Evolutionary conservation across 2,888 invertebrate species (phyloP), one percentile per base, ranked within the genome.

Genomic region (Unio delphinus): DNA sequence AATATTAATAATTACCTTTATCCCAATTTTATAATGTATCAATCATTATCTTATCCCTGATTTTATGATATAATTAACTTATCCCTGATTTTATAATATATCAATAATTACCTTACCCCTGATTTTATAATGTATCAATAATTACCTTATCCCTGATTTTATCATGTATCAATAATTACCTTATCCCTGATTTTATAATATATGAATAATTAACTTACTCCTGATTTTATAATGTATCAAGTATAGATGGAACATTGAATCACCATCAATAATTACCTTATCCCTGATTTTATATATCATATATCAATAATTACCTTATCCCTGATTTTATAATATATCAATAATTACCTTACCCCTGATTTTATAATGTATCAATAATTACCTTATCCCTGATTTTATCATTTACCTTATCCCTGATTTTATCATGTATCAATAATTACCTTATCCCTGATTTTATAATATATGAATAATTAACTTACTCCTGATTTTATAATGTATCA

Each of bases 181-280:
- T 55, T 79, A 84, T 85, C 85, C 77, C 85, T 71, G 73, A 79
- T 63, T 83, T 83, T 54, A 83, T 82, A 79, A 93, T 92, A 80
- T 92, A 93, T 83, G 72, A 79, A 63, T 83, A 83, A 45, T 82
- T 83, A 79, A 93, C 92, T 80, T 92, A 93, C 83, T 23, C 34
- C 8, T 34, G 34, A 7, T 34, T 34, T 8, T 34, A 34, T 7
- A 79, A 93, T 92, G 80, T 92, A 93, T 83, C 34, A 34, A 34
- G 23, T 23, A 23, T 23, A 23, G 23, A 23, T 23, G 23, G 23
- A 23, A 23, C 23, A 23, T 23, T 23, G 23, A 23, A 23, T 23
- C 23, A 23, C 23, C 23, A 23, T 83, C 11, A 11, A 45, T 7
- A 34, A 34, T 5, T 45, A 45, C 63, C 73, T 55, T 79, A 84